Percentiles rank a stretch among this genome's conserved stretches.
Conservation (phyloP, 2,888 invertebrate species). For the Campaea margaritaria region DNA sequence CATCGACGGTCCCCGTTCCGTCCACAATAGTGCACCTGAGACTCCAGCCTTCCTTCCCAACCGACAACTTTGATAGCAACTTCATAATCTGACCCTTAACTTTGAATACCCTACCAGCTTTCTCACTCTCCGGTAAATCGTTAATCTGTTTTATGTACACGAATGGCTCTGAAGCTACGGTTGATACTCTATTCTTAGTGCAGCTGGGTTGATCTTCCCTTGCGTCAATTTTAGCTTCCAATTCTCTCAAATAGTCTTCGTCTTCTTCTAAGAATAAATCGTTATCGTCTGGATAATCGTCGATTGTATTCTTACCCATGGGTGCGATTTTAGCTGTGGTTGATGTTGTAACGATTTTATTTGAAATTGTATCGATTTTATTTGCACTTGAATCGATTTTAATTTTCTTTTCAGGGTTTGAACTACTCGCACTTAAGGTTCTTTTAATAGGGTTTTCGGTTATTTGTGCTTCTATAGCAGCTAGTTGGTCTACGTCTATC, state of each 20-base stretch:
- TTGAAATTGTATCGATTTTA: constrained; percentile 8
- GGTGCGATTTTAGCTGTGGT: constrained; percentile 16
- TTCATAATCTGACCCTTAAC: constrained; percentile 85
- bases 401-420: constrained; percentile 64
- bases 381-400: too few species aligned
- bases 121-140: constrained; percentile 59
- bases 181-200: constrained; percentile 41
- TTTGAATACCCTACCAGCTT: constrained; percentile 73
- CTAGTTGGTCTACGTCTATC: constrained; percentile 69
- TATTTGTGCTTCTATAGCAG: constrained; percentile 67
- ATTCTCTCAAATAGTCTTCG: constrained; percentile 67
- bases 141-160: constrained; percentile 78
- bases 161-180: constrained; percentile 66
- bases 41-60: constrained; percentile 82
- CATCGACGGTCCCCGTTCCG: constrained; percentile 82
- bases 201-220: constrained; percentile 36
- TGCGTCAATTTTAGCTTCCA: constrained; percentile 65
- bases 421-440: constrained; percentile 40
- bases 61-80: constrained; percentile 82
- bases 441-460: constrained; percentile 57
- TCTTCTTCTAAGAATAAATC: constrained; percentile 66
- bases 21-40: constrained; percentile 85
- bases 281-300: constrained; percentile 66
- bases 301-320: constrained; percentile 43
- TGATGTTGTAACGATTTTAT: too few species aligned